Conservation (phyloP, 2,113 vertebrate species). For the Scopus umbretta region DNA sequence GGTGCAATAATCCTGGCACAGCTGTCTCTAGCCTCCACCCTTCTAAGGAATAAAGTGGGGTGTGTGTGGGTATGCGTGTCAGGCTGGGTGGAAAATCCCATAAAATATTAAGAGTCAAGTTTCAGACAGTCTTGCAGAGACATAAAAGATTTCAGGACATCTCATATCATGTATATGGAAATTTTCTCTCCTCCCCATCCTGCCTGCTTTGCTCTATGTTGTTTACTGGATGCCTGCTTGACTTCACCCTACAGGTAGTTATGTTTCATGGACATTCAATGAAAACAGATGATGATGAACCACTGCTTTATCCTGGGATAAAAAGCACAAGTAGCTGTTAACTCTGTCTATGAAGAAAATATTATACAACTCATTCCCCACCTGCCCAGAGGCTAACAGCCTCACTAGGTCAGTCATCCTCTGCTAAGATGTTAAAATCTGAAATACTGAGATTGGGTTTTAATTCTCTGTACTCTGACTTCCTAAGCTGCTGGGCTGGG, state of each 20-base stretch:
- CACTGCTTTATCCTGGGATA: not conserved
- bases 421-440: not conserved
- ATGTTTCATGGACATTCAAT: not conserved
- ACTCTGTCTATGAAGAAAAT: not conserved
- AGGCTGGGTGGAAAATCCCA: not conserved
- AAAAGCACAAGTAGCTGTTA: not conserved
- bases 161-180: not conserved
- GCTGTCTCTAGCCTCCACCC: not conserved
- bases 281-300: not conserved
- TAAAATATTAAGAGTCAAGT: not conserved
- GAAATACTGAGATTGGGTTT: conserved; percentile 32
- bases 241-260: not conserved
- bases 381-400: not conserved
- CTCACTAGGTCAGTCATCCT: not conserved
- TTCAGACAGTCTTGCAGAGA: not conserved
- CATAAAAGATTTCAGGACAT: not conserved
- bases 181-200: not conserved
- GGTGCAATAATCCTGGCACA: not conserved
- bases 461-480: conserved; percentile 46
- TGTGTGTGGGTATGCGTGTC: not conserved
- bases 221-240: not conserved
- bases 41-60: not conserved
- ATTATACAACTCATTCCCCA: not conserved
- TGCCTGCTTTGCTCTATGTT: not conserved
- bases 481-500: conserved; percentile 31